Base-by-base conservation (phyloP, 1,140 invertebrate species). In the Drosophila sucinea region DNA sequence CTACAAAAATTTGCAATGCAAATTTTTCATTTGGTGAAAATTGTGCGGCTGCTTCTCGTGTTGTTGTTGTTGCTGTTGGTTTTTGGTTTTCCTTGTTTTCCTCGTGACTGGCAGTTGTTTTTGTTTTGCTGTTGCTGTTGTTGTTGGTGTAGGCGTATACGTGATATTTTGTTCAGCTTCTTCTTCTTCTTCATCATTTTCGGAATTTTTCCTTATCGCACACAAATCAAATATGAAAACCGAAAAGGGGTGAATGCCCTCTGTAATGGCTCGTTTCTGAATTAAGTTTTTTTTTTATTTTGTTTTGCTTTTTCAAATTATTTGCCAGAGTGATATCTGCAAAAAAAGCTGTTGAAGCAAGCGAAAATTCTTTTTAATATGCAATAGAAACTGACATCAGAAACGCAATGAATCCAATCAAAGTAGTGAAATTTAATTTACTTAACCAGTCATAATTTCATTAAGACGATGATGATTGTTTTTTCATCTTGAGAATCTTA, bases 61-160 rank as follows among this genome's bases (percentile, higher is more conserved):
- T 29, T 40, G 55, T 25, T 66, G 38, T 40, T 64, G 60, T 63
- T 60, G 41, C 62, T 79, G 79, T 79, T 70, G 66, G n/a, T n/a
- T 41, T 10, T 41, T 17, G 40, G 11, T 41, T 41, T 41, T 51
- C 23, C 44, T 51, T 51, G 67, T 78, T 82, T 83, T 79, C 44
- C 67, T 71, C 81, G 80, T 70, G 74, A 81, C 80, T 78, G 47
- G 65, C 54, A 68, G 56, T 41, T 47, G 60, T 25, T 66, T 33
- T 40, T 67, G 60, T 17, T 17, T 17, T 17, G 17, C 17, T 17
- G 17, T 17, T 17, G 17, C 17, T 17, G 17, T 62, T 60, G 41
- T 66, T 77, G 72, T 83, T 71, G 70, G 64, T 75, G 75, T 55
- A 75, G 80, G 80, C 84, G 84, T 89, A 89, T 89, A 89, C 84